A percentile compares a stretch with the other conserved stretches of the same genome.
phyloP scores from a whole-genome alignment of 2,888 invertebrate genomes.

The Argyresthia goedartella region DNA sequence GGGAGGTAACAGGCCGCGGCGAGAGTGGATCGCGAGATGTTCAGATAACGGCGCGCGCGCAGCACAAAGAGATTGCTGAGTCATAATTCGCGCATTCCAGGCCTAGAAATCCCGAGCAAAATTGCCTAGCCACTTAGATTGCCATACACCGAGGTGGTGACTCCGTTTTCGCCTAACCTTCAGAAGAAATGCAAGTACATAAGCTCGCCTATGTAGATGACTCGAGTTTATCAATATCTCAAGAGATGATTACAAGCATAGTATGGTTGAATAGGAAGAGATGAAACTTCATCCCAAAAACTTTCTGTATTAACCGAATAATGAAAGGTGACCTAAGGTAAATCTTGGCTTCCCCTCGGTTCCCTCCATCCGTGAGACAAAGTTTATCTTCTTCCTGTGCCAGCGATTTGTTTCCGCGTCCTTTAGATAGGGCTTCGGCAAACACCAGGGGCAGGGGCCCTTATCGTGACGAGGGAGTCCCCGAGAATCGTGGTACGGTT shows the following conservation, averaged over 20 bases:
- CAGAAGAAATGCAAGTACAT: too few species aligned
- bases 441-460: constrained; percentile 44
- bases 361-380: constrained; percentile 28
- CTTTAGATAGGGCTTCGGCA: constrained; percentile 48
- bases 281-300: too few species aligned
- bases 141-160: too few species aligned
- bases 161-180: too few species aligned
- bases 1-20: background rate
- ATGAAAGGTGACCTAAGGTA: too few species aligned
- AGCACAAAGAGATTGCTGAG: constrained; percentile 3
- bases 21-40: background rate
- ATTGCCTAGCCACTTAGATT: too few species aligned
- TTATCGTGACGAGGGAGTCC: constrained; percentile 51
- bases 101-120: background rate
- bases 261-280: too few species aligned
- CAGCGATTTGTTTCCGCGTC: constrained; percentile 61
- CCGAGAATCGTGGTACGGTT: constrained; percentile 15
- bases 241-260: too few species aligned
- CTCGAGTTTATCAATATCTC: too few species aligned
- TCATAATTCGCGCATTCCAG: constrained; percentile 2
- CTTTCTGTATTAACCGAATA: too few species aligned
- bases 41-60: background rate
- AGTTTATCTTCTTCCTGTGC: constrained; percentile 60
- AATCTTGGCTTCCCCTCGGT: background rate
- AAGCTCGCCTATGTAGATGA: too few species aligned